Evolutionary conservation across 2,797 vertebrate genomes (phyloP), one percentile per base, ranked within the genome.

Genomic region (Danio albolineatus): DNA sequence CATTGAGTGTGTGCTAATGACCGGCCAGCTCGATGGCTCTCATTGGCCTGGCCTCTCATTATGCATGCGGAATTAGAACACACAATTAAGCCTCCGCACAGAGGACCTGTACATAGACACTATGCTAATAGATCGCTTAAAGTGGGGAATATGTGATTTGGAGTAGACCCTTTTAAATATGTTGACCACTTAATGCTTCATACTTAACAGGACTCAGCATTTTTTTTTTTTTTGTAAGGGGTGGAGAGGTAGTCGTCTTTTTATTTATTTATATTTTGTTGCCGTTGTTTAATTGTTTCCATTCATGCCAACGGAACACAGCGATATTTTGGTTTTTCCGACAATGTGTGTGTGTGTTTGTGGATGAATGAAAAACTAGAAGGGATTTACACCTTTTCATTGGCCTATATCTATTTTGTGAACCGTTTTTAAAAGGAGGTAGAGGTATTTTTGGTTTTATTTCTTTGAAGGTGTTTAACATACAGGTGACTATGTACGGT

Each of bases 351-450:
- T 90, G 56, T 49, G 65, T n/a, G 16, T 82, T 61, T 78, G 80
- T 90, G 49, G 73, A 86, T 89, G 80, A 89, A 89, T 88, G 87
- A 54, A 72, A 84, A 73, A 78, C 65, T 78, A 70, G 7, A 74
- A 70, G 81, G 83, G 81, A 80, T 73, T 74, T 86, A 81, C 66
- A 53, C 56, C 78, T 78, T 57, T 84, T 82, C 80, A 78, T 81
- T 73, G 70, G 79, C 78, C 78, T 19, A 78, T 17, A 78, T 67
- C 43, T 84, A 76, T 88, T 92, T 87, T 87, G 90, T 85, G 86
- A 92, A 93, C 90, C 71, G 83, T 90, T 92, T 93, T 85, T 85
- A 90, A 93, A 92, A 94, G 92, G 94, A 95, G 94, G 94, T 95
- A 95, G 94, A 89, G 89, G 92, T 92, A 91, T 94, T 93, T 94